A percentile compares a stretch with the other conserved stretches of the same genome.
Evolutionary conservation across 2,113 vertebrate genomes (phyloP).

Genomic region (Chroicocephalus ridibundus): DNA sequence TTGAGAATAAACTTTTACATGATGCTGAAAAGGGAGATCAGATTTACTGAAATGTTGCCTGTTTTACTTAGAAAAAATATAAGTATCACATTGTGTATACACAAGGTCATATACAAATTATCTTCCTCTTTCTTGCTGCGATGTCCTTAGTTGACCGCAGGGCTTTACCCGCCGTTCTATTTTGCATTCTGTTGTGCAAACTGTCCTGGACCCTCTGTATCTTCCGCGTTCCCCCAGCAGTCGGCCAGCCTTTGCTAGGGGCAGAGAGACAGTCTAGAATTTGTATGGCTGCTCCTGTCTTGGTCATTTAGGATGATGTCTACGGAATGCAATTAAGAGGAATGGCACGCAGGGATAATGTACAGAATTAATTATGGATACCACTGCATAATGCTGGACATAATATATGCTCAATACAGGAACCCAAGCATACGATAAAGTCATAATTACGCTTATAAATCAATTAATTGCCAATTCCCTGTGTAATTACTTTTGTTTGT

Average conservation of each 20-base stretch:
- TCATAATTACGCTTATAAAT: background rate
- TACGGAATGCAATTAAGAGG: constrained; percentile 33
- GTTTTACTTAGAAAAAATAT: background rate
- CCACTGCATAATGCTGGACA: background rate
- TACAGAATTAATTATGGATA: constrained; percentile 26
- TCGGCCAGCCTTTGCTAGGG: background rate
- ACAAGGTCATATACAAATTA: background rate
- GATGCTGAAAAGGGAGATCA: background rate
- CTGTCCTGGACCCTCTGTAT: background rate
- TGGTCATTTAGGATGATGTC: constrained; percentile 24
- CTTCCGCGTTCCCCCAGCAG: background rate
- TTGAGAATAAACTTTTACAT: background rate
- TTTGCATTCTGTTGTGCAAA: background rate
- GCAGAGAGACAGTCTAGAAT: background rate
- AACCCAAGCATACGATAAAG: background rate
- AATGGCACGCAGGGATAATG: background rate
- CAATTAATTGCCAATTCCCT: constrained; percentile 10
- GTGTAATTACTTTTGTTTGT: background rate
- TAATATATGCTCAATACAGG: background rate
- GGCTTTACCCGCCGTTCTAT: background rate
- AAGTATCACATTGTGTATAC: background rate
- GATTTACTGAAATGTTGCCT: background rate
- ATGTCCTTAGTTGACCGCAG: background rate
- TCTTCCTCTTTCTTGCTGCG: background rate
- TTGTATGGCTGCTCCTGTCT: background rate